These are phyloP conservation scores for Cybosia mesomella DNA, from an alignment of 2,888 invertebrate species.

Conservation along the genomic window DNA sequence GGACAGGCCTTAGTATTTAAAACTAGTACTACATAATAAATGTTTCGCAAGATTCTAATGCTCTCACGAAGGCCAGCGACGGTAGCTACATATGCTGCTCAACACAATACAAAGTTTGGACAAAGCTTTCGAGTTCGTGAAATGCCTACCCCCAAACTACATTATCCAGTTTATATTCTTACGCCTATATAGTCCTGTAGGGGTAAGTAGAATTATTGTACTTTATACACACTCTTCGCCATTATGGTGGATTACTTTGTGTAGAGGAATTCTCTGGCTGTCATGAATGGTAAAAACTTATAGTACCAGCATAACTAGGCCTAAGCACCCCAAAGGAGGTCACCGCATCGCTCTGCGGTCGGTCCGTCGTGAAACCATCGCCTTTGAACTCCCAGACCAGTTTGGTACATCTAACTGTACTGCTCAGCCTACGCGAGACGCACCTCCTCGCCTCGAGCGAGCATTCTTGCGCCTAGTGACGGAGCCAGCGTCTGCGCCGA, in stretches of 20 bases:
- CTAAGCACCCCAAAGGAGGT: neutral
- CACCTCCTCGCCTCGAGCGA: neutral
- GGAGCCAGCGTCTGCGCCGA: neutral
- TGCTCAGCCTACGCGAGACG: neutral
- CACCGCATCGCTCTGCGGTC: neutral
- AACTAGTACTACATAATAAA: neutral
- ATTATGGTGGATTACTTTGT: neutral
- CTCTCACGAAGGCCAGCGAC: neutral
- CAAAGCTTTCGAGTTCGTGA: neutral
- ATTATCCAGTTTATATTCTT: neutral
- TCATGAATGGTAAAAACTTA: neutral
- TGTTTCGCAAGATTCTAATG: neutral
- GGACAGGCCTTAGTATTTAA: neutral
- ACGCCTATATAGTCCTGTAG: neutral
- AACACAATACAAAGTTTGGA: neutral
- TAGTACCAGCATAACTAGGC: neutral
- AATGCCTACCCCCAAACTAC: no score
- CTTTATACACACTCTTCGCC: neutral
- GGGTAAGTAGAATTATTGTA: neutral
- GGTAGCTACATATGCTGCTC: neutral
- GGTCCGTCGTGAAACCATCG: neutral
- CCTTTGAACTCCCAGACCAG: slow-evolving; percentile 7
- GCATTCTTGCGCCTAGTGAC: neutral
- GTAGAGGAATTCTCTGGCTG: neutral
- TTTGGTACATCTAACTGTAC: slow-evolving; percentile 16